Evolutionary conservation across 2,888 invertebrate species (phyloP).

Genomic region (Frankliniella intonsa): DNA sequence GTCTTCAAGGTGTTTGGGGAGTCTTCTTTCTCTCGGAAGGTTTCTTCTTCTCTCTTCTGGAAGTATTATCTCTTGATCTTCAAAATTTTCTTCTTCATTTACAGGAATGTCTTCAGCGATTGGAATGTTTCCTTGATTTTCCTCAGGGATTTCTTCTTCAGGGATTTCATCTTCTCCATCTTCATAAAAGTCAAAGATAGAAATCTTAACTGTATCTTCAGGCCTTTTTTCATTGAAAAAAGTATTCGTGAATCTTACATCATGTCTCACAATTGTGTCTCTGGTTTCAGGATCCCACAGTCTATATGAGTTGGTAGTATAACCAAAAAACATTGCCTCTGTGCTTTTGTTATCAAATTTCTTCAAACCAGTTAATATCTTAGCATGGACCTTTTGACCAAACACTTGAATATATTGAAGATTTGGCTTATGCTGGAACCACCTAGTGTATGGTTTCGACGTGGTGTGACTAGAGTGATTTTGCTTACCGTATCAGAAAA

Average conservation of each 20-base stretch:
- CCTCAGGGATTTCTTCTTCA: background rate
- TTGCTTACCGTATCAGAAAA: too few relatives aligned
- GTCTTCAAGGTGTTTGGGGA: background rate
- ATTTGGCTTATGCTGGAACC: background rate
- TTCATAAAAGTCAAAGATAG: background rate
- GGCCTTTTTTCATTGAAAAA: background rate
- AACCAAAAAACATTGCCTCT: background rate
- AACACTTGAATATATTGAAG: background rate
- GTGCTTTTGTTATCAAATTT: background rate
- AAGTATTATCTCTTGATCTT: background rate
- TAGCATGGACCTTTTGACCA: background rate
- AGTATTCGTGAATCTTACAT: background rate
- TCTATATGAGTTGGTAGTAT: background rate
- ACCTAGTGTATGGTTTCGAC: too few relatives aligned
- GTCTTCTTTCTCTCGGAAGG: background rate
- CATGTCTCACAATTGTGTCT: background rate
- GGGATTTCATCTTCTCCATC: background rate
- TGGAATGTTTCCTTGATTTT: background rate
- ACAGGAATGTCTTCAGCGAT: background rate
- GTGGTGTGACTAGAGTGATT: too few relatives aligned
- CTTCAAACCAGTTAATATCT: background rate
- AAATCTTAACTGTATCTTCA: background rate
- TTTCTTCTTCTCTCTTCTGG: constrained; percentile 1
- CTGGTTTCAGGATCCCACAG: background rate
- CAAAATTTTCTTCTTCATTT: background rate